phyloP scores from a whole-genome alignment of 2,797 vertebrate species.

The Mus caroli region DNA sequence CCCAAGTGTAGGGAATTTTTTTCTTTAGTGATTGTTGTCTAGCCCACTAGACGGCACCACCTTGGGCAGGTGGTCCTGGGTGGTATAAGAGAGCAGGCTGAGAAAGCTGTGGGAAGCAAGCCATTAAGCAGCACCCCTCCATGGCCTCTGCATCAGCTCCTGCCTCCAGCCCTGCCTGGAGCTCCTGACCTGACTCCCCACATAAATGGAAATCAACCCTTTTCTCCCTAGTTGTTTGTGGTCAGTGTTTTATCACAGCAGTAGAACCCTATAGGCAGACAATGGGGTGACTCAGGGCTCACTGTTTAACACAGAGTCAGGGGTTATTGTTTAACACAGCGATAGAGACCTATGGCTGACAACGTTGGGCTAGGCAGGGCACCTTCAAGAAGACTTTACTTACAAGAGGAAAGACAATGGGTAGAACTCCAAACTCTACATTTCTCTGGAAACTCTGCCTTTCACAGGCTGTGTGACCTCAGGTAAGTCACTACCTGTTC shows the following conservation, averaged over 20 bases:
- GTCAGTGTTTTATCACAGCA: neutral
- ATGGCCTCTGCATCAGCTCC: neutral
- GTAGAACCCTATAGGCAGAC: neutral
- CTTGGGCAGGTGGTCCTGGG: neutral
- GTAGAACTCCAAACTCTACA: neutral
- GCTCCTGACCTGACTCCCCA: neutral
- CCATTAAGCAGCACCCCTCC: neutral
- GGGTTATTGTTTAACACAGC: neutral
- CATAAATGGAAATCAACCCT: neutral
- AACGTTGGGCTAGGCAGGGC: neutral
- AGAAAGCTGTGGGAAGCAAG: neutral
- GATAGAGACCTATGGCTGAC: neutral
- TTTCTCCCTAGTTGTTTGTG: neutral
- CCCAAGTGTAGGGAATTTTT: neutral
- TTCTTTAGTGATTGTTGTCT: neutral
- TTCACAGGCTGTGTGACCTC: neutral
- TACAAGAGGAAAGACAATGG: neutral
- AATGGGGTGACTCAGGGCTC: neutral
- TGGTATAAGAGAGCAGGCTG: neutral
- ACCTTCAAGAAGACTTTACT: neutral
- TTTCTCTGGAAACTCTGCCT: conserved; percentile 7
- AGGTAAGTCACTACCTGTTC: neutral
- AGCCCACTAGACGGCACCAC: neutral
- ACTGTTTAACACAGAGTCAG: neutral
- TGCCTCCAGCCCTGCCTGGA: neutral